phyloP scores from a whole-genome alignment of 1,140 invertebrate species.

The Drosophila melanica region DNA sequence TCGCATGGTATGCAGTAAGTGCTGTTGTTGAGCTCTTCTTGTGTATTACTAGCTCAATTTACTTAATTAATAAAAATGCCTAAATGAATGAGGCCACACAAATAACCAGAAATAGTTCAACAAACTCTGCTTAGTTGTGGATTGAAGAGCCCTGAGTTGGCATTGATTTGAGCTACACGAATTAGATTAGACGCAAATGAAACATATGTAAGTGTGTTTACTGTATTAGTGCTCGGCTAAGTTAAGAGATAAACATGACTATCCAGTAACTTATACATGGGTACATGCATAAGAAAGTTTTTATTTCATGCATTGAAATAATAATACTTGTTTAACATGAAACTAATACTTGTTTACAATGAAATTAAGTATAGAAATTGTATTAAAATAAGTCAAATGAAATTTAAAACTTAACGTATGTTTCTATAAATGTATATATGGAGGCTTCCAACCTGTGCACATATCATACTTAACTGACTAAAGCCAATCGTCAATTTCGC shows the following conservation, averaged over 20 bases:
- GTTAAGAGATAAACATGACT: background rate
- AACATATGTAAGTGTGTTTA: background rate
- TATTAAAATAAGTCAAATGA: too few relatives aligned
- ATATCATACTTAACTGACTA: background rate
- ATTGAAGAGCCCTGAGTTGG: too few relatives aligned
- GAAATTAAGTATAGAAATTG: too few relatives aligned
- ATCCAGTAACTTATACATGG: background rate
- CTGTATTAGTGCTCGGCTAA: background rate
- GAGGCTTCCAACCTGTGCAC: background rate
- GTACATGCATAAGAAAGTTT: too few relatives aligned
- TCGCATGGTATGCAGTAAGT: slow-evolving; percentile 28
- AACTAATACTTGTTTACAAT: too few relatives aligned
- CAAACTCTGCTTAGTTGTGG: background rate
- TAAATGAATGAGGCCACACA: slow-evolving; percentile 45
- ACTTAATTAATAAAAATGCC: slow-evolving; percentile 77
- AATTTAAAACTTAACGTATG: too few relatives aligned
- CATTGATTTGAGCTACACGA: background rate
- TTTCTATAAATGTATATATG: too few relatives aligned
- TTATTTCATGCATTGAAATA: too few relatives aligned
- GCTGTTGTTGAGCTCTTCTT: slow-evolving; percentile 5
- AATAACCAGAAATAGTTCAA: slow-evolving; percentile 13
- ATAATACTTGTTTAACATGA: too few relatives aligned
- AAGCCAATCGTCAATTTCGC: background rate
- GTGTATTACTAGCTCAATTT: slow-evolving; percentile 50
- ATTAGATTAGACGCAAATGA: slow-evolving; percentile 1